phyloP scores from a whole-genome alignment of 2,113 vertebrate genomes.

The Nymphicus hollandicus region DNA sequence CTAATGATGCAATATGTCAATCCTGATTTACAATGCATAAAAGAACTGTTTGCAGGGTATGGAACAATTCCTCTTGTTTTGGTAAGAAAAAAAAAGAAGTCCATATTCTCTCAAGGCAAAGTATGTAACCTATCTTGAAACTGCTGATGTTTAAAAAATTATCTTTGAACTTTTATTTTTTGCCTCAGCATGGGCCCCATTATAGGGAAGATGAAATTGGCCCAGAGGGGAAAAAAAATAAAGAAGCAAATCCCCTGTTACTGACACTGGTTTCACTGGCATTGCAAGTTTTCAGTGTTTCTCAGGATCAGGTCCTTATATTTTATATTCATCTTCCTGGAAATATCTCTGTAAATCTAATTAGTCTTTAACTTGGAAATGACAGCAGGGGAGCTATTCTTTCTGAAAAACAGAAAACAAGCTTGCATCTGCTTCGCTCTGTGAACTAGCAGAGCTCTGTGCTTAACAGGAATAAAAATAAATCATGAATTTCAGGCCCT shows the following conservation, averaged over 20 bases:
- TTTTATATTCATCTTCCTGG: not conserved
- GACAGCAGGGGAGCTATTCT: constrained; percentile 1
- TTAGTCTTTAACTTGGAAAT: constrained; percentile 1
- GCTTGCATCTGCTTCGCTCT: not conserved
- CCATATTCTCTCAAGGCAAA: not conserved
- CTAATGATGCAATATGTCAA: not conserved
- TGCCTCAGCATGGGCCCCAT: not conserved
- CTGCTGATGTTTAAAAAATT: not conserved
- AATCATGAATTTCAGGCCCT: not conserved
- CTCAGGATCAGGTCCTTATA: not conserved
- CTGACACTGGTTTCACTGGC: not conserved
- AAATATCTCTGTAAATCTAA: not conserved
- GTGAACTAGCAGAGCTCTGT: not conserved
- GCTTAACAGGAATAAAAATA: not conserved
- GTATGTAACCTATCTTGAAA: not conserved
- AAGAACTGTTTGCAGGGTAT: not conserved
- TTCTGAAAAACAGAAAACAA: not conserved
- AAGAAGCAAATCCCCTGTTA: not conserved
- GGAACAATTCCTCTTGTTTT: not conserved
- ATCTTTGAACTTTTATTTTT: not conserved
- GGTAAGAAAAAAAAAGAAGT: not conserved
- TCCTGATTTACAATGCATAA: not conserved
- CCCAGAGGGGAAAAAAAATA: not conserved
- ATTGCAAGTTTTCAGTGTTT: not conserved
- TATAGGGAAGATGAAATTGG: not conserved